A percentile compares a stretch with the other conserved stretches of the same genome.
phyloP scores from a whole-genome alignment of 2,888 invertebrate genomes.

The Mamestra brassicae region DNA sequence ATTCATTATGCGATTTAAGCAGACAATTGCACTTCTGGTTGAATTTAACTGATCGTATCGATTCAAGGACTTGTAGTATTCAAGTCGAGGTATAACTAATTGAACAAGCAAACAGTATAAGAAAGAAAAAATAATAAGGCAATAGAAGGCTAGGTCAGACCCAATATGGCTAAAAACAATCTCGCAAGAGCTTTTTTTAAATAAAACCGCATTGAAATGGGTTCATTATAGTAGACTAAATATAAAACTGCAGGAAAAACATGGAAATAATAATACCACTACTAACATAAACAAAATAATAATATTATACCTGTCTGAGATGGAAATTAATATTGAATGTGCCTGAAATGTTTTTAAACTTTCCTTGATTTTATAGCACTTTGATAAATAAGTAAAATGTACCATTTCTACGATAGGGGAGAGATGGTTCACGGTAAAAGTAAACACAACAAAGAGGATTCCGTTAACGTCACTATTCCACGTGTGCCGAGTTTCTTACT shows the following conservation, averaged over 20 bases:
- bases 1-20: slow-evolving; percentile 42
- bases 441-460: slow-evolving; percentile 73
- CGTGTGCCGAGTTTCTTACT: slow-evolving; percentile 67
- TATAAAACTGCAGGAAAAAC: neutral
- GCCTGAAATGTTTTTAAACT: neutral
- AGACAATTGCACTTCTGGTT: slow-evolving; percentile 27
- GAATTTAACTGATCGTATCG: slow-evolving; percentile 32
- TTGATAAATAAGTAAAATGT: neutral
- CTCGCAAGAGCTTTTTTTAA: neutral
- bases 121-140: neutral
- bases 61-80: slow-evolving; percentile 25
- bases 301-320: neutral
- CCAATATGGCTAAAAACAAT: neutral
- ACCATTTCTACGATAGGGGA: neutral
- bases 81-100: slow-evolving; percentile 10
- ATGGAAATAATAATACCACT: neutral
- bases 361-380: neutral
- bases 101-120: neutral
- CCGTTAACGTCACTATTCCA: slow-evolving; percentile 66
- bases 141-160: neutral
- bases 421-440: slow-evolving; percentile 23
- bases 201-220: neutral
- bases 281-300: neutral
- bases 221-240: neutral
- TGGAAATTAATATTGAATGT: neutral